A percentile compares a stretch with the other conserved stretches of the same genome.
phyloP scores from a whole-genome alignment of 2,113 vertebrate genomes.

The Brachionichthys hirsutus region DNA sequence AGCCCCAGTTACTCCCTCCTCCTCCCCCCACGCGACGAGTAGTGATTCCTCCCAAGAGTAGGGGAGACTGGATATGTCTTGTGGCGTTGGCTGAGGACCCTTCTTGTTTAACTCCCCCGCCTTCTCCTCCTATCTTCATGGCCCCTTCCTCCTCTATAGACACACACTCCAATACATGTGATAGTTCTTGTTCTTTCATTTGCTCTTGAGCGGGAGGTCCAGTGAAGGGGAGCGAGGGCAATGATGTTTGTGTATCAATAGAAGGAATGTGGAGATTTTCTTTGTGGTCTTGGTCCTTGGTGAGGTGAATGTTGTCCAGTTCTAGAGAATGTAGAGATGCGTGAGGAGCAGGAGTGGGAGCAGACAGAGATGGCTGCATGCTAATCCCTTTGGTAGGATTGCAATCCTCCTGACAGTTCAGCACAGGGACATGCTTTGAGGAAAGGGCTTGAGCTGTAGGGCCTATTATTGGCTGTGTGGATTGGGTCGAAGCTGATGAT shows the following conservation, averaged over 20 bases:
- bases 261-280: conserved; percentile 44
- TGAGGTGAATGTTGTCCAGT: conserved; percentile 66
- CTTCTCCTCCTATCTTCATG: conserved; percentile 66
- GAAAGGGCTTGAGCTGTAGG: conserved; percentile 83
- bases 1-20: conserved; percentile 58
- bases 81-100: conserved; percentile 44
- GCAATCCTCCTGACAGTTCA: conserved; percentile 48
- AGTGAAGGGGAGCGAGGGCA: conserved; percentile 23
- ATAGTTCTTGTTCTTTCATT: conserved; percentile 80
- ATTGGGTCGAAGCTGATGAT: conserved; percentile 74
- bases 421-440: conserved; percentile 50
- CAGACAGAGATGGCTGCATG: conserved; percentile 21
- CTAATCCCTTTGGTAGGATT: conserved; percentile 54
- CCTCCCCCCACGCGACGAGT: conserved; percentile 56
- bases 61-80: conserved; percentile 63
- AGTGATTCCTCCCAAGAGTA: conserved; percentile 59
- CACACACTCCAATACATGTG: conserved; percentile 79
- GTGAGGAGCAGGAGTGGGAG: conserved; percentile 12
- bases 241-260: conserved; percentile 24
- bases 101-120: conserved; percentile 61
- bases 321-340: conserved; percentile 62
- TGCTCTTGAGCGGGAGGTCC: conserved; percentile 25
- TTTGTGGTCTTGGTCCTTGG: conserved; percentile 72
- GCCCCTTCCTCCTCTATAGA: conserved; percentile 74
- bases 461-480: conserved; percentile 84